Evolutionary conservation across 1,140 invertebrate genomes (phyloP), one percentile per base, ranked within the genome.

Genomic region (Drosophila arizonae): DNA sequence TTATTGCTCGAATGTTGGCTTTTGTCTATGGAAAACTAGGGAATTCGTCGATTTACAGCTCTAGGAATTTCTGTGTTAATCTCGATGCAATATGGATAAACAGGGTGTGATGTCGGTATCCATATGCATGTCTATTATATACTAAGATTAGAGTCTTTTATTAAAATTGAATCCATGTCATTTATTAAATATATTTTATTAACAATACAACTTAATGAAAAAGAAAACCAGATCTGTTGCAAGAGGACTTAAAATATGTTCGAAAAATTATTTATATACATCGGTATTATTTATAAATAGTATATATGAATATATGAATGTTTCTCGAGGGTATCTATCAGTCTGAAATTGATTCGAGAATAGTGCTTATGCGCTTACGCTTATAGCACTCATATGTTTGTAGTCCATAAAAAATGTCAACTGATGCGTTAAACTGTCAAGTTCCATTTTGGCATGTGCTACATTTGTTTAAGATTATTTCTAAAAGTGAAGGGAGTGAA

Each of bases 341-440:
- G 43, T 21, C n/a, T 46, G 4, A 5, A 15, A 17, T 28, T 62
- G 39, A 48, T 52, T 68, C 17, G 10, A 17, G 11, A n/a, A n/a
- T 28, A 55, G n/a, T 72, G 17, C 13, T 51, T 17, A 41, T 41
- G 50, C 55, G 75, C 79, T 71, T 71, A 62, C 75, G 66, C 48
- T 67, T 48, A 61, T 39, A 15, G 6, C 51, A 54, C 43, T 26
- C 54, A 51, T 28, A 57, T 50, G 30, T 30, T 21, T 52, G 45
- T 43, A 60, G 41, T 26, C 51, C 39, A 64, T 54, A 62, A 36
- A n/a, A 45, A 39, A 43, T 64, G 43, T 28, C 30, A 52, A 75
- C 17, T 77, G 74, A 81, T 50, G 63, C 81, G 71, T 73, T 52
- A 77, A 70, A 43, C 41, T 75, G 36, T 64, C 24, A 43, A 61